Evolutionary conservation across 1,140 invertebrate genomes (phyloP).

Genomic region (Cydia splendana): DNA sequence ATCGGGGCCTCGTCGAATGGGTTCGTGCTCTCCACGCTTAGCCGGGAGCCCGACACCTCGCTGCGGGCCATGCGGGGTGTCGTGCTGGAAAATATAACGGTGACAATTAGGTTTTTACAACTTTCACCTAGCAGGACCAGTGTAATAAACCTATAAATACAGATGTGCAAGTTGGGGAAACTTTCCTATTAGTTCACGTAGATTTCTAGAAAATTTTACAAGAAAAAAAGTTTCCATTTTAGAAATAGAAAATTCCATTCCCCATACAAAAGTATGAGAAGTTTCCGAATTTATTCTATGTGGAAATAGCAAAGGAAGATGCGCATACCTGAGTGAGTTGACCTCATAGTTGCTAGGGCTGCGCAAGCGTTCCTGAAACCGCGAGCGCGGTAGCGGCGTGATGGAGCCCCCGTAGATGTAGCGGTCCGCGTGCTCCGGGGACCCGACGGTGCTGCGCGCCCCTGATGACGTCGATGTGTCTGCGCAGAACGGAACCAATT

Average conservation of each 20-base stretch:
- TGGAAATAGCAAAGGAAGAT: neutral
- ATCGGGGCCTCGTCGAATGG: constrained; percentile 78
- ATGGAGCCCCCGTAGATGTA: constrained; percentile 78
- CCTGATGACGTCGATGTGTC: constrained; percentile 52
- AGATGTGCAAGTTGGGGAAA: too few relatives aligned
- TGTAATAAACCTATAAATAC: too few relatives aligned
- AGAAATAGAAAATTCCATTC: too few relatives aligned
- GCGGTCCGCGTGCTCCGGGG: constrained; percentile 63
- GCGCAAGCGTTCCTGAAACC: constrained; percentile 72
- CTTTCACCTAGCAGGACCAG: too few relatives aligned
- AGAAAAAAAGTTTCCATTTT: too few relatives aligned
- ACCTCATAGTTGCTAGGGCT: constrained; percentile 63
- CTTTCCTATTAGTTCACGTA: too few relatives aligned
- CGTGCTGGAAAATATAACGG: constrained; percentile 47
- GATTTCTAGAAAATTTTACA: too few relatives aligned
- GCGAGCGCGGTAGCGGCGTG: constrained; percentile 74
- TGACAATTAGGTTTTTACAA: neutral
- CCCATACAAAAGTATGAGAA: too few relatives aligned
- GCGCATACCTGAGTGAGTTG: constrained; percentile 59
- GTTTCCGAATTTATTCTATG: too few relatives aligned
- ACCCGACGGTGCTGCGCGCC: constrained; percentile 57
- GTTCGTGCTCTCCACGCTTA: constrained; percentile 80
- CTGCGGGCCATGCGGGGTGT: constrained; percentile 72
- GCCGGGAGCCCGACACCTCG: constrained; percentile 73
- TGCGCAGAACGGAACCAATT: constrained; percentile 30